Percentiles rank a stretch among this genome's conserved stretches.
phyloP scores from a whole-genome alignment of 2,113 vertebrate species.

The Perca flavescens region DNA sequence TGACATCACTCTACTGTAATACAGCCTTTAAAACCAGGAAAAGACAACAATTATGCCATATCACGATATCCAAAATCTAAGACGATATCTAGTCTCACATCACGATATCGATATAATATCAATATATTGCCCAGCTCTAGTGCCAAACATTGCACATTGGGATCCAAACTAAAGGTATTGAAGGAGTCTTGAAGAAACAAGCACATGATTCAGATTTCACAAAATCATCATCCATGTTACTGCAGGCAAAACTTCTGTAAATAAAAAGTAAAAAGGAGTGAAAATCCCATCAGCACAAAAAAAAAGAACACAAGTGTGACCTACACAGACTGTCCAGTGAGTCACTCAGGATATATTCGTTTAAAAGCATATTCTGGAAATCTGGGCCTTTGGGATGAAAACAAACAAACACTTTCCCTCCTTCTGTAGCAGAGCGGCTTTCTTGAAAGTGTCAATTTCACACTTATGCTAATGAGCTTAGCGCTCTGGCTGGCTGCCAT shows the following conservation, averaged over 20 bases:
- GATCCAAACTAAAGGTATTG: neutral
- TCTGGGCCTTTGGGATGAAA: neutral
- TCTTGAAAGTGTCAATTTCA: slow-evolving; percentile 32
- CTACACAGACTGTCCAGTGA: neutral
- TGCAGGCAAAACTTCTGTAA: neutral
- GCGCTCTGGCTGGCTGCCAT: slow-evolving; percentile 52
- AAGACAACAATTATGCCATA: no score
- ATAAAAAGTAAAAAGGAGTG: neutral
- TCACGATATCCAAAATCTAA: no score
- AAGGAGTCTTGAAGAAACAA: neutral
- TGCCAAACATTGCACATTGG: neutral
- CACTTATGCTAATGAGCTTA: slow-evolving; percentile 52
- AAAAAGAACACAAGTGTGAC: neutral
- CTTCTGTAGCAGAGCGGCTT: neutral
- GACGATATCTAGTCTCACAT: no score
- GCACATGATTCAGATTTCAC: neutral
- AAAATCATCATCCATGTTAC: neutral
- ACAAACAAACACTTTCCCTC: slow-evolving; percentile 10
- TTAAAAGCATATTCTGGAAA: neutral
- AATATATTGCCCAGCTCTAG: no score
- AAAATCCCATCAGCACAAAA: neutral
- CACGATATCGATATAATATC: no score
- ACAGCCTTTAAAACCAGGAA: no score
- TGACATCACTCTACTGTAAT: no score
- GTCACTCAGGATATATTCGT: neutral